Evolutionary conservation across 2,797 vertebrate species (phyloP), one percentile per base, ranked within the genome.

Genomic region (Poeciliopsis gracilis): DNA sequence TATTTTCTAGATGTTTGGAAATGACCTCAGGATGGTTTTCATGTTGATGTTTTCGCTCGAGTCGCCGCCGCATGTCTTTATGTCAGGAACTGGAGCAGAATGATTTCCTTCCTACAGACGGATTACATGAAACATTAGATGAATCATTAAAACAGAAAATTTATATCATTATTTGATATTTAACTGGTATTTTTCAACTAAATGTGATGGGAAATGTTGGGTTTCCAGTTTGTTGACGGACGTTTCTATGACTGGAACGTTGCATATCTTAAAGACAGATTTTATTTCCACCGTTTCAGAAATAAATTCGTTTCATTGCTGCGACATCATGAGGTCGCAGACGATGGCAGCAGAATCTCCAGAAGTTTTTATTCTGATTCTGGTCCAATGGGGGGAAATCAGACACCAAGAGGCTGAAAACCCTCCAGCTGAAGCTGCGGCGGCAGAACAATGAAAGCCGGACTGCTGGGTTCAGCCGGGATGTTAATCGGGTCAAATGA

Each of bases 401-500:
- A 15, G 23, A 69, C 20, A 41, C 3, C 57, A 82, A 43, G 59
- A 30, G 47, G 73, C 69, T 2, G 23, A 41, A 78, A 85, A 47
- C 66, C 38, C 11, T 76, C 38, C 20, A n/a, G 86, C 81, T 86
- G 86, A 89, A 85, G 72, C 74, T 76, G 81, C 38, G 81, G 83
- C 84, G 86, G 81, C 66, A 20, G 80, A 77, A 88, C 87, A 87
- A 90, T 87, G 78, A 81, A 74, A 83, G 63, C 63, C 73, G 81
- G 84, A 74, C 80, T 77, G 86, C 94, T 95, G 95, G 95, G 95
- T 88, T 51, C 85, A 69, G 66, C 66, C 95, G 94, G 96, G 92
- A 92, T 94, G 86, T 94, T 90, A 89, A 87, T 91, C 81, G 92
- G 94, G 93, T 90, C 86, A 88, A 94, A 84, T 96, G 94, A 97